phyloP scores from a whole-genome alignment of 1,140 invertebrate genomes.

The Gryon sp. region DNA sequence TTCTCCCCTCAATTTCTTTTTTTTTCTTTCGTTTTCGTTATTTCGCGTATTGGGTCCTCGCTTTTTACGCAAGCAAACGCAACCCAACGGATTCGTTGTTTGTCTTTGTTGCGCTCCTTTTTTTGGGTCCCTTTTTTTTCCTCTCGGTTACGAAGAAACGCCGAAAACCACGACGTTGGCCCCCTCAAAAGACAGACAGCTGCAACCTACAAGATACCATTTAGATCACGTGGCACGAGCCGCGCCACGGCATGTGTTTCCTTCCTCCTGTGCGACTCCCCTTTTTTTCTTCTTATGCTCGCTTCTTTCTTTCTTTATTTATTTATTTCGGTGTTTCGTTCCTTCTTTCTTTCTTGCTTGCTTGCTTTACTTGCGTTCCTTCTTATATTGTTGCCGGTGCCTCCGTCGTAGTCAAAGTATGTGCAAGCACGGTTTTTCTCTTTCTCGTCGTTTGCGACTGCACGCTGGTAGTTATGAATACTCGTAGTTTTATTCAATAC shows the following conservation, averaged over 20 bases:
- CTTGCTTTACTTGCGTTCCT: conserved; percentile 3
- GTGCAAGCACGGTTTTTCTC: conserved; percentile 17
- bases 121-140: not conserved
- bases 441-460: conserved; percentile 12
- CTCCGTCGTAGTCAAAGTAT: conserved; percentile 10
- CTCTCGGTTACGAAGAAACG: conserved; percentile 18
- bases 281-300: conserved; percentile 7
- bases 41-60: not conserved
- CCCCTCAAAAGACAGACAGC: conserved; percentile 67
- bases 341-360: not conserved
- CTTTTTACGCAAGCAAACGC: not conserved
- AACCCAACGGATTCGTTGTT: conserved; percentile 5
- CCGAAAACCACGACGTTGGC: conserved; percentile 51
- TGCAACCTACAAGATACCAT: conserved; percentile 73
- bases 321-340: too few species aligned
- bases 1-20: too few species aligned
- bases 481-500: conserved; percentile 15
- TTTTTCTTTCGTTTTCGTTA: too few species aligned
- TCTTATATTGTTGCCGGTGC: conserved; percentile 6
- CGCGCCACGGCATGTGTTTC: conserved; percentile 74
- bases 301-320: conserved; percentile 33
- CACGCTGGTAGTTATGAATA: conserved; percentile 24
- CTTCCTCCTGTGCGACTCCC: conserved; percentile 55
- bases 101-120: conserved; percentile 1
- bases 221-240: conserved; percentile 77